Percentiles rank a stretch among this genome's conserved stretches.
Conservation (phyloP, 2,113 vertebrate genomes). For the Poecile atricapillus region DNA sequence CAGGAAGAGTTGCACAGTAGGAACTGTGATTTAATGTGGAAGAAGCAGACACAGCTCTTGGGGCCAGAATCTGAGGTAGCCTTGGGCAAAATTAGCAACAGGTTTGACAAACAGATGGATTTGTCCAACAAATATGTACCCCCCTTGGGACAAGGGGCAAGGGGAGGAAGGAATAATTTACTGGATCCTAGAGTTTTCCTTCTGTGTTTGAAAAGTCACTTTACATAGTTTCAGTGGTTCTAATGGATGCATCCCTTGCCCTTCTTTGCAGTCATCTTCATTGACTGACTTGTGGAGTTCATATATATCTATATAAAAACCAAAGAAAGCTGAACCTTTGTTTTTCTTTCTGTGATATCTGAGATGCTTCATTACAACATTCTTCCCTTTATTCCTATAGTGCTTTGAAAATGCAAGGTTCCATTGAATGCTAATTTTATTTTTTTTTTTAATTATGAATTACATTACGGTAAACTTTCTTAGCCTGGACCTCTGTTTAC, state of each 20-base stretch:
- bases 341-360: not conserved
- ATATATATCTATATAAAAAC: not conserved
- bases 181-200: not conserved
- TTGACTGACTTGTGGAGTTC: not conserved
- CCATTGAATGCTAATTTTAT: not conserved
- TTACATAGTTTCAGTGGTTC: not conserved
- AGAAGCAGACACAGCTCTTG: not conserved
- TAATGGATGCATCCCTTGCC: not conserved
- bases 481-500: not conserved
- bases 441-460: not conserved
- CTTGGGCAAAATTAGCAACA: not conserved
- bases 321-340: not conserved
- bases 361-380: not conserved
- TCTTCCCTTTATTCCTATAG: not conserved
- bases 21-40: not conserved
- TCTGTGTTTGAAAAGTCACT: not conserved
- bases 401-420: not conserved
- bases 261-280: not conserved
- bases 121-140: not conserved
- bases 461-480: not conserved
- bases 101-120: not conserved
- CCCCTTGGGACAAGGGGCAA: not conserved
- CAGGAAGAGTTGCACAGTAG: not conserved
- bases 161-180: not conserved
- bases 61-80: not conserved